Base-by-base conservation (phyloP, 2,113 vertebrate species). In the Equus przewalskii region DNA sequence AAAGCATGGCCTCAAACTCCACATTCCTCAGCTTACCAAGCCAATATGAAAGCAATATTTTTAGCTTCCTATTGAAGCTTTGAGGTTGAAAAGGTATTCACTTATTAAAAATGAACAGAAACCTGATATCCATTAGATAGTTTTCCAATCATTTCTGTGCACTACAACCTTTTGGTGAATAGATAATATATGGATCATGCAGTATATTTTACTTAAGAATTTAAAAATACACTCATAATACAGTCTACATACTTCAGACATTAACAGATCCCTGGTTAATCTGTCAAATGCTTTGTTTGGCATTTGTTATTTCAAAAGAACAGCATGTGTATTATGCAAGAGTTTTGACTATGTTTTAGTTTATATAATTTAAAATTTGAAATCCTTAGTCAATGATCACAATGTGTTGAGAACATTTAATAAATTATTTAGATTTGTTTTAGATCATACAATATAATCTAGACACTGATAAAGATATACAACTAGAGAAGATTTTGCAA, bases 141-240 rank as follows among this genome's bases (percentile, higher is more conserved):
- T 88, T 97, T 96, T 96, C 83, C 51, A 86, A 3, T 89, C 44
- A 72, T 19, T 15, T 82, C 6, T 30, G 18, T 83, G 9, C 13
- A 72, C 65, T 44, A 1, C 49, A 70, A 93, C 26, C 33, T 96
- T 97, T 96, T 49, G 70, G 11, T 58, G 30, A 84, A 75, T 13
- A 65, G 30, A 76, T 69, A 93, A 44, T 67, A 67, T 49, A 51
- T 69, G n/a, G 7, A 33, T 91, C 10, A 36, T 81, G 24, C 9
- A 24, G 2, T 80, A 22, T 33, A 80, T 88, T 96, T 91, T 91
- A 92, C 90, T 94, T 91, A 62, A 75, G n/a, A 91, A 82, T 81
- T 94, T 93, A n/a, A 91, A 87, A 88, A 87, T 73, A 95, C 51
- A 54, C 7, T 13, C 3, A 64, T 41, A 81, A 58, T 19, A 54